Evolutionary conservation across 2,113 vertebrate genomes (phyloP), one percentile per base, ranked within the genome.

Genomic region (Motacilla tschutschensis): DNA sequence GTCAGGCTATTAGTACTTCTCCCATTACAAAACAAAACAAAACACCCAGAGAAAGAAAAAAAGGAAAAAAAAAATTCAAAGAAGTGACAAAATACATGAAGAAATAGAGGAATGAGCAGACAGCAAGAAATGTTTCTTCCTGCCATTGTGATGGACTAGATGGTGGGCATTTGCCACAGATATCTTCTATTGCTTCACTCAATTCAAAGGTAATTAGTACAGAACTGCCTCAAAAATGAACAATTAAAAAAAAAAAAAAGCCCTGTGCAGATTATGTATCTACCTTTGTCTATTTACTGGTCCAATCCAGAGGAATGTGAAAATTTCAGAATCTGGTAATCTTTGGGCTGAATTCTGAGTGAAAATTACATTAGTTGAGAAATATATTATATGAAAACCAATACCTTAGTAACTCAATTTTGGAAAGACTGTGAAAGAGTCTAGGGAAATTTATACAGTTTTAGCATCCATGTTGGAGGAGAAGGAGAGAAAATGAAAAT

Each of bases 401-500:
- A 79, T 41, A 29, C 28, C 26, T 71, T 44, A 21, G 40, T 58
- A 87, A 66, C 10, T 70, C 43, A 33, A 2, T 77, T 90, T 88
- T 88, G 82, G 64, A 85, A 67, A 47, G 48, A 60, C 64, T 86
- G 38, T 44, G 88, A 88, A 83, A 69, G 33, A 72, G 59, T 58
- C 80, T 63, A 62, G 55, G 43, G 55, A 89, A 87, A 83, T 58
- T 69, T 72, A 50, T 83, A 65, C 12, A 79, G 35, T 22, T 88
- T 80, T 89, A 88, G 40, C 66, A 83, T 93, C 58, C 62, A 72
- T 54, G 12, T n/a, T 71, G 43, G 77, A 87, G 41, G 29, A 87
- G 36, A 40, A 83, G 48, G 15, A 85, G 51, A 58, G 29, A 85
- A 88, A 91, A 85, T 54, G 3, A 80, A 89, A 87, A 92, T 87